These are phyloP conservation scores for Scomber colias DNA, from an alignment of 2,113 vertebrate species.

Conservation along the genomic window DNA sequence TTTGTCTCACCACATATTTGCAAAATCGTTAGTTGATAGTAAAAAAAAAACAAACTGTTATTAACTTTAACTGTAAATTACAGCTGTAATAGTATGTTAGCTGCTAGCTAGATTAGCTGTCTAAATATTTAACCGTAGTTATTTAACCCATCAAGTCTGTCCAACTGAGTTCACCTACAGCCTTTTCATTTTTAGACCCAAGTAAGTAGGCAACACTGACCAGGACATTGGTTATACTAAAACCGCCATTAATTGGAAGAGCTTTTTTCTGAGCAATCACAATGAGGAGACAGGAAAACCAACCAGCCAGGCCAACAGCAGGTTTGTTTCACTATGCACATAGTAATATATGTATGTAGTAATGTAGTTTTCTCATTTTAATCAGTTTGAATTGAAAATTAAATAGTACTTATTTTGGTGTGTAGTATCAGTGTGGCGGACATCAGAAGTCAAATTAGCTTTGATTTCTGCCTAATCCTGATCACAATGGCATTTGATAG, in stretches of 20 bases:
- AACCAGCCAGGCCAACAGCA: conserved; percentile 49
- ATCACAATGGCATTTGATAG: no score
- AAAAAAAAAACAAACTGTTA: no score
- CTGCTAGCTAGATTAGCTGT: neutral
- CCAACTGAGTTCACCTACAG: neutral
- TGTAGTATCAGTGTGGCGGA: neutral
- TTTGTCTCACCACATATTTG: neutral
- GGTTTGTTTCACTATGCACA: conserved; percentile 50
- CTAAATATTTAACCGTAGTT: neutral
- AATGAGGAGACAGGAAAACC: conserved; percentile 77
- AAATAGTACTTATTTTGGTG: neutral
- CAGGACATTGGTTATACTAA: neutral
- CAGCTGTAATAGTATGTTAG: neutral
- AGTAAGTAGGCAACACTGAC: neutral
- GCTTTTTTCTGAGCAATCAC: neutral
- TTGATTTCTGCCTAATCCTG: neutral
- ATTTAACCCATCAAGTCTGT: neutral
- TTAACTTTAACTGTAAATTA: neutral
- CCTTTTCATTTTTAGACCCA: neutral
- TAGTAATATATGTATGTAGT: neutral
- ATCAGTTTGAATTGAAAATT: neutral
- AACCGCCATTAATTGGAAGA: no score
- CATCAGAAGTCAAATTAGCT: neutral
- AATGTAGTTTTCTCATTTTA: neutral
- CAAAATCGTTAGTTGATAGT: neutral